A percentile compares a stretch with the other conserved stretches of the same genome.
Evolutionary conservation across 2,888 invertebrate species (phyloP).

Genomic region (Tenthredo mesomela): DNA sequence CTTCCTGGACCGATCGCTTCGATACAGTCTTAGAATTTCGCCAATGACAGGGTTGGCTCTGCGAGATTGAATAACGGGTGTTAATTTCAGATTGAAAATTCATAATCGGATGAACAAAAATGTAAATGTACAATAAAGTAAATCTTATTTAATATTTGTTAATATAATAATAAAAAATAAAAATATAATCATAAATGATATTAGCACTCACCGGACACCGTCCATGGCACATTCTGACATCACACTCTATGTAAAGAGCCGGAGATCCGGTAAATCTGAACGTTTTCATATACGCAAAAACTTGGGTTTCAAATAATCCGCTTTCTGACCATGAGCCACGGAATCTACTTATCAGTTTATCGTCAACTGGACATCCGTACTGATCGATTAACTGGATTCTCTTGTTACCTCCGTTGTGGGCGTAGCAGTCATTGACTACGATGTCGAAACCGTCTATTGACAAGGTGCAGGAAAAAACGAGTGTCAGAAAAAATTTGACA

Average conservation of each 20-base stretch:
- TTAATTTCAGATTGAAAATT: too few relatives aligned
- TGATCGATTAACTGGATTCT: conserved; percentile 95
- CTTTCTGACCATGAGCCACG: conserved; percentile 96
- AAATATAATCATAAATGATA: too few relatives aligned
- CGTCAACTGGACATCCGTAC: conserved; percentile 95
- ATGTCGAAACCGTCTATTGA: conserved; percentile 94
- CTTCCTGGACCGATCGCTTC: conserved; percentile 84
- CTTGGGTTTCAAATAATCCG: conserved; percentile 95
- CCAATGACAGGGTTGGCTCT: conserved; percentile 97
- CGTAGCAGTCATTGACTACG: conserved; percentile 95
- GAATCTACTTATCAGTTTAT: conserved; percentile 94
- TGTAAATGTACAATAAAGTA: too few relatives aligned
- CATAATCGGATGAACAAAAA: too few relatives aligned
- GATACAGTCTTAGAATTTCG: conserved; percentile 91
- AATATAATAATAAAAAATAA: too few relatives aligned
- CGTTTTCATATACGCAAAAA: conserved; percentile 97
- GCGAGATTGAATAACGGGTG: conserved; percentile 64
- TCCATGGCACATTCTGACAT: conserved; percentile 97
- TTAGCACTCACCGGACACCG: conserved; percentile 90
- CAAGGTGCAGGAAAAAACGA: conserved; percentile 42
- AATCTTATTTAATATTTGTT: too few relatives aligned
- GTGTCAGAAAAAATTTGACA: background rate
- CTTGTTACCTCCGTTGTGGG: conserved; percentile 96
- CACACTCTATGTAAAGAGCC: conserved; percentile 95
- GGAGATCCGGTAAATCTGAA: conserved; percentile 96